These are phyloP conservation scores for Plusia festucae DNA, from an alignment of 2,888 invertebrate genomes.

Conservation along the genomic window DNA sequence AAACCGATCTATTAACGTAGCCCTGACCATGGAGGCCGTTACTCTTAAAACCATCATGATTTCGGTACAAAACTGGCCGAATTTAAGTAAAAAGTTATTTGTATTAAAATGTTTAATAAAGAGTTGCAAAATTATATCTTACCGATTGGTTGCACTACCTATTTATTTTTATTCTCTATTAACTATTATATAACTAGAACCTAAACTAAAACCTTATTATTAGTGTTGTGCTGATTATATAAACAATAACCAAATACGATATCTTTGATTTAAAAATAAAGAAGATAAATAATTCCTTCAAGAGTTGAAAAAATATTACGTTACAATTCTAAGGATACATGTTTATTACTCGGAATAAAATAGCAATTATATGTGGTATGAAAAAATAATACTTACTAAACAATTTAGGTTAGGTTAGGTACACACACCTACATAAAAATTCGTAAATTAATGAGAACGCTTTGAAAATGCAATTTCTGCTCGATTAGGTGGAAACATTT, in stretches of 20 bases:
- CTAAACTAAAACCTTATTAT: no score
- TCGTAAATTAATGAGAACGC: slow-evolving; percentile 57
- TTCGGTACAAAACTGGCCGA: slow-evolving; percentile 15
- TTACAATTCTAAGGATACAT: no score
- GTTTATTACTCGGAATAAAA: slow-evolving; percentile 24
- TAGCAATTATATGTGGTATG: slow-evolving; percentile 16
- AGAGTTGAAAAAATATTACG: no score
- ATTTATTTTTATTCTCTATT: no score
- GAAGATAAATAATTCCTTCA: background rate
- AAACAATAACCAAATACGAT: background rate
- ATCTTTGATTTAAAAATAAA: background rate
- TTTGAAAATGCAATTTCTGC: slow-evolving; percentile 62
- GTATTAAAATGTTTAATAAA: no score
- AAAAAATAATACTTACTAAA: slow-evolving; percentile 21
- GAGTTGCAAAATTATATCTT: no score
- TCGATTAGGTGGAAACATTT: slow-evolving; percentile 61
- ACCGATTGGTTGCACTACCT: no score
- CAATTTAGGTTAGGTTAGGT: no score
- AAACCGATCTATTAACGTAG: slow-evolving; percentile 71
- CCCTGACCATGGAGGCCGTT: slow-evolving; percentile 34
- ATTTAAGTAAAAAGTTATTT: no score
- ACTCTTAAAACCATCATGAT: slow-evolving; percentile 19
- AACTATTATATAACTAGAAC: no score
- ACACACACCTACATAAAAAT: slow-evolving; percentile 43
- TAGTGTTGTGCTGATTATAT: no score